These are phyloP conservation scores for Propithecus perrieri DNA, from an alignment of 2,797 vertebrate genomes.

Conservation along the genomic window DNA sequence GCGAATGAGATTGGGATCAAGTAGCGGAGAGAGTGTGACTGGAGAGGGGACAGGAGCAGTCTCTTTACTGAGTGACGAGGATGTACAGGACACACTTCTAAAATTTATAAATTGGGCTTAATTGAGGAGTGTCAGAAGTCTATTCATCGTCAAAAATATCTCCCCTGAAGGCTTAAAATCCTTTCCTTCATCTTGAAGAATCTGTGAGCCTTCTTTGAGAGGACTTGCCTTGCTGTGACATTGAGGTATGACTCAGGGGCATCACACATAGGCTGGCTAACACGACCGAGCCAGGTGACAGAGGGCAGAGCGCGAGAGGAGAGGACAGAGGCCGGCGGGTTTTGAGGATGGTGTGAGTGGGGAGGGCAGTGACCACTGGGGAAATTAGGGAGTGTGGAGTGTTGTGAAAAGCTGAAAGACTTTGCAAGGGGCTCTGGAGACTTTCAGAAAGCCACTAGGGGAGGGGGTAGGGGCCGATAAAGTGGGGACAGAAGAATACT, in stretches of 20 bases:
- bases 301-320: neutral
- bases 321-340: neutral
- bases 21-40: too few species aligned
- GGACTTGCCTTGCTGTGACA: neutral
- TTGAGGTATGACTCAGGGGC: neutral
- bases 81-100: neutral
- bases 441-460: neutral
- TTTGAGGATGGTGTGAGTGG: accelerated
- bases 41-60: neutral
- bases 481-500: neutral
- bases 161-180: neutral
- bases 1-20: neutral
- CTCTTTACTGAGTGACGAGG: neutral
- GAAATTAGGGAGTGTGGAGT: neutral
- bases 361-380: accelerated
- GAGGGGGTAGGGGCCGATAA: accelerated
- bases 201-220: neutral
- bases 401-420: neutral
- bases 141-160: neutral
- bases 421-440: neutral
- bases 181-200: neutral
- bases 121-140: neutral
- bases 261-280: neutral
- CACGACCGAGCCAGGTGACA: neutral
- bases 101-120: neutral